A percentile compares a stretch with the other conserved stretches of the same genome.
phyloP scores from a whole-genome alignment of 2,797 vertebrate species.

The Threskiornis aethiopicus region DNA sequence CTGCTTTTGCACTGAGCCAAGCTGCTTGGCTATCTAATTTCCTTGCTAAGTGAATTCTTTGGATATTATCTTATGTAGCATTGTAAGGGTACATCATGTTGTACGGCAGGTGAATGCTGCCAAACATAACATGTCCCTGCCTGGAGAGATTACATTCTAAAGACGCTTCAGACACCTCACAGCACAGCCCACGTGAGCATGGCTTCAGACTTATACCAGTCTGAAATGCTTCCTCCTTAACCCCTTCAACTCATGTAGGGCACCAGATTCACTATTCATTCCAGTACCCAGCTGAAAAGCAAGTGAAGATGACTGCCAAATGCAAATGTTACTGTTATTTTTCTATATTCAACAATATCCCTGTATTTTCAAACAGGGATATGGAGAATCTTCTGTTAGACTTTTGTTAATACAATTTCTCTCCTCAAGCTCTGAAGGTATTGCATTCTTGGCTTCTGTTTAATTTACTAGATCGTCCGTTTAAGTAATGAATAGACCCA shows the following conservation, averaged over 20 bases:
- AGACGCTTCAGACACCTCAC: background rate
- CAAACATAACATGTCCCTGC: background rate
- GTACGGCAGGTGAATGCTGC: background rate
- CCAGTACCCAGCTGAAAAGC: background rate
- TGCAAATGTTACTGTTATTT: background rate
- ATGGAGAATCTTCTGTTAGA: background rate
- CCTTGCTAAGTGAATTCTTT: background rate
- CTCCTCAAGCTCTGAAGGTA: background rate
- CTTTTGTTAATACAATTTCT: background rate
- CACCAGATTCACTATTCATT: background rate
- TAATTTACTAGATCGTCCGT: background rate
- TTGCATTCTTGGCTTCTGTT: background rate
- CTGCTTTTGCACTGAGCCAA: background rate
- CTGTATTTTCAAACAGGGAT: background rate
- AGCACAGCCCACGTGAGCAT: background rate
- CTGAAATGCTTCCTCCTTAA: background rate
- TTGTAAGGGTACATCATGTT: background rate
- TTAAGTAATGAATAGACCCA: background rate
- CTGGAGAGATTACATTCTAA: background rate
- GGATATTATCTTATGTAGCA: background rate
- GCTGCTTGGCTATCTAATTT: background rate
- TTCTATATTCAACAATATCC: background rate
- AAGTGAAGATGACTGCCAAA: background rate
- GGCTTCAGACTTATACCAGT: background rate
- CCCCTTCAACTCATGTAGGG: background rate